A percentile compares a stretch with the other conserved stretches of the same genome.
phyloP scores from a whole-genome alignment of 2,888 invertebrate species.

The Dexiosoma caninum region DNA sequence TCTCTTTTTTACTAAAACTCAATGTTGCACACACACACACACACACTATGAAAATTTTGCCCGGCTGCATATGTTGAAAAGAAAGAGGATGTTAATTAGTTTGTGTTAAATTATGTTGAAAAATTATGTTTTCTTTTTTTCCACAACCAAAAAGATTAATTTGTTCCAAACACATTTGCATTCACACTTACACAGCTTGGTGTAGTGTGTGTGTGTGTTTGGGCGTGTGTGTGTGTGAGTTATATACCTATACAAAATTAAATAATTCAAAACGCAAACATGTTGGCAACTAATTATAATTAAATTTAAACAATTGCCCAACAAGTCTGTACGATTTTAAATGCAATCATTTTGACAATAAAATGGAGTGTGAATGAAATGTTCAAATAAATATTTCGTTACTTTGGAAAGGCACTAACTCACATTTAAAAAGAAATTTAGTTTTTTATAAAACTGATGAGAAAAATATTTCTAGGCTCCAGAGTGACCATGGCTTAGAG shows the following conservation, averaged over 20 bases:
- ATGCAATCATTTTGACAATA: neutral
- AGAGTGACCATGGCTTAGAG: too few species aligned
- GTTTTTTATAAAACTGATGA: too few species aligned
- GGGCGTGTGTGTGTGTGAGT: neutral
- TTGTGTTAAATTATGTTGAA: constrained; percentile 56
- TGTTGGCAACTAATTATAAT: constrained; percentile 42
- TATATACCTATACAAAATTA: neutral
- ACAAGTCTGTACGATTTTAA: neutral
- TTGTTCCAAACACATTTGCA: neutral
- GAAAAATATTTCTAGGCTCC: too few species aligned
- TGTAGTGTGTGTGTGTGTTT: neutral
- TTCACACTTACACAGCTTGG: neutral
- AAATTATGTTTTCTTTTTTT: constrained; percentile 16
- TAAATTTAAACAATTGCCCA: constrained; percentile 44
- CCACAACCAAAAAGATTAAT: neutral
- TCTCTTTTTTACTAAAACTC: too few species aligned
- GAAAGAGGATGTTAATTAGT: constrained; percentile 57
- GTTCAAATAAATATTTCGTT: too few species aligned
- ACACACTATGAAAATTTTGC: too few species aligned
- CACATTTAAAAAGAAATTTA: too few species aligned
- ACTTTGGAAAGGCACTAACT: too few species aligned
- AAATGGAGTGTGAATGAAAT: too few species aligned
- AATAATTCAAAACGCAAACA: constrained; percentile 27
- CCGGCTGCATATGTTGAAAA: too few species aligned
- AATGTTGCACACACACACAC: constrained; percentile 43